Conservation (phyloP, 2,888 invertebrate species). For the Oasisia sp. region DNA sequence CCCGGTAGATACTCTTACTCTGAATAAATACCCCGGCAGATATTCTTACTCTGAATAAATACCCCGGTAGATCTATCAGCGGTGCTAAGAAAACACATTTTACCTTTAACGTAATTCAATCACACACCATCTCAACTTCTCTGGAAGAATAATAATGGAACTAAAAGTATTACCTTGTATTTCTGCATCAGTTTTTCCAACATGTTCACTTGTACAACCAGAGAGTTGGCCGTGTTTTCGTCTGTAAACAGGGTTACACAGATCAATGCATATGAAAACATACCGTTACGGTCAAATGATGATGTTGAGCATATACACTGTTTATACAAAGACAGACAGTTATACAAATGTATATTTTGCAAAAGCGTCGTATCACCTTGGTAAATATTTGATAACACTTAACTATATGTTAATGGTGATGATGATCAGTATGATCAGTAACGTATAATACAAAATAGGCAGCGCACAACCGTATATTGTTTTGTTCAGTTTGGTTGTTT, state of each 20-base stretch:
- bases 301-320: not conserved
- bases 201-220: constrained; percentile 57
- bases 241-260: constrained; percentile 33
- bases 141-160: not conserved
- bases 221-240: constrained; percentile 41
- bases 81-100: not conserved
- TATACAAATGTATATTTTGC: not conserved
- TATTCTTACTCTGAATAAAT: no score
- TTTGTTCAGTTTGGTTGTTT: no score
- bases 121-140: not conserved
- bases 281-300: not conserved
- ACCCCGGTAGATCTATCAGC: no score
- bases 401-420: not conserved
- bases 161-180: constrained; percentile 52
- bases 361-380: not conserved
- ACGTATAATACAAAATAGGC: no score
- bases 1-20: no score
- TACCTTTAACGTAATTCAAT: not conserved
- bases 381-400: not conserved
- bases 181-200: constrained; percentile 56
- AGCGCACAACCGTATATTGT: no score
- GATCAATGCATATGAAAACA: not conserved
- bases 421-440: no score
- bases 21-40: no score
- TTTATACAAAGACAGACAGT: no score